Evolutionary conservation across 2,797 vertebrate species (phyloP).

Genomic region (Eleutherodactylus coqui): DNA sequence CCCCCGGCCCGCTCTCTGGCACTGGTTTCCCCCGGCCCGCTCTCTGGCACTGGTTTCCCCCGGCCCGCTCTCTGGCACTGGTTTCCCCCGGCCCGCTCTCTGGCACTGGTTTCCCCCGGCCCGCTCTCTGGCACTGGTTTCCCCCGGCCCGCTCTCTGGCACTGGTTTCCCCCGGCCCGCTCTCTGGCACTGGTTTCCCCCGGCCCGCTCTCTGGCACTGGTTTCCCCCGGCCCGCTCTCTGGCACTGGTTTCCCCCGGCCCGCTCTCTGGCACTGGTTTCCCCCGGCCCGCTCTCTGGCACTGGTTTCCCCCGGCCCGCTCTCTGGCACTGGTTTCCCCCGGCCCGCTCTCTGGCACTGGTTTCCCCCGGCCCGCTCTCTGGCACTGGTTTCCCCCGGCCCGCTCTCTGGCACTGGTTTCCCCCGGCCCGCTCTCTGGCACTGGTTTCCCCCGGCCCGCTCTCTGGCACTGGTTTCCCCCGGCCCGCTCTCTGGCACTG

Average conservation of each 20-base stretch:
- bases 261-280: neutral
- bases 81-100: neutral
- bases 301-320: too few relatives aligned
- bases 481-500: neutral
- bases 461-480: neutral
- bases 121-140: neutral
- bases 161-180: neutral
- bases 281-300: neutral
- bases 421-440: neutral
- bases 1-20: neutral
- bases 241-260: neutral
- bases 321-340: neutral
- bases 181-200: neutral
- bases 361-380: neutral
- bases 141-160: too few relatives aligned
- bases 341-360: neutral
- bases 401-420: neutral
- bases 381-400: too few relatives aligned
- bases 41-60: neutral
- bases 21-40: neutral
- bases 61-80: neutral
- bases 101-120: neutral
- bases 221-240: too few relatives aligned
- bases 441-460: neutral
- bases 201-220: neutral